Conservation (phyloP, 2,888 invertebrate genomes). For the Flexamia atlantica region DNA sequence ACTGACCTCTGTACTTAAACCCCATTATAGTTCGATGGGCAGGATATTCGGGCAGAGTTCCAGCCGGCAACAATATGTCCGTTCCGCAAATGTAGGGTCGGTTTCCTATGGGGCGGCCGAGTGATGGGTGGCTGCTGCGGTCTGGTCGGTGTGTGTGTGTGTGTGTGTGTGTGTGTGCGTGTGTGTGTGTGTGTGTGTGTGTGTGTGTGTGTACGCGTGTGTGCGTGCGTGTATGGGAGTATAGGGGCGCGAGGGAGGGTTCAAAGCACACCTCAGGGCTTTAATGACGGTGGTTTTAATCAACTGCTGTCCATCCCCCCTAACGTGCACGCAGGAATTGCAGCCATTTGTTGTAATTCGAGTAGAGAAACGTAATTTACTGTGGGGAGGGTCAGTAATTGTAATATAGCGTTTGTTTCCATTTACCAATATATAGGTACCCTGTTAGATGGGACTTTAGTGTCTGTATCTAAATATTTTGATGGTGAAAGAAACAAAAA, state of each 20-base stretch:
- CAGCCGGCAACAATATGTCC: background rate
- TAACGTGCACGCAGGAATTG: background rate
- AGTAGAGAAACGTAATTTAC: constrained; percentile 5
- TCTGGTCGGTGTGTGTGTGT: background rate
- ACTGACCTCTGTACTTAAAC: too few relatives aligned
- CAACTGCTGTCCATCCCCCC: background rate
- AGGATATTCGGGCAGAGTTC: background rate
- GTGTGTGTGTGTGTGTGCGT: background rate
- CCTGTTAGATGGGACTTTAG: too few relatives aligned
- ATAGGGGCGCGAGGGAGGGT: background rate
- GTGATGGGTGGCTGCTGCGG: constrained; percentile 9
- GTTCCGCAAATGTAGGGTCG: constrained; percentile 7
- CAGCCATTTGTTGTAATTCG: constrained; percentile 40
- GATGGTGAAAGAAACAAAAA: too few relatives aligned
- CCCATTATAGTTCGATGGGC: too few relatives aligned
- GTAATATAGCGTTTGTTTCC: background rate
- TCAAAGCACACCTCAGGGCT: constrained; percentile 36
- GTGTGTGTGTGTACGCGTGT: constrained; percentile 26
- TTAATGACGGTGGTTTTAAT: constrained; percentile 36
- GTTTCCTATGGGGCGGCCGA: background rate
- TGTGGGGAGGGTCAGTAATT: constrained; percentile 7
- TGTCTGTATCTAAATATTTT: too few relatives aligned
- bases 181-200: constrained; percentile 8
- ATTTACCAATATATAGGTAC: too few relatives aligned
- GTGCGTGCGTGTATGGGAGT: too few relatives aligned